Evolutionary conservation across 2,888 invertebrate species (phyloP).

Genomic region (Drosophila picticornis): DNA sequence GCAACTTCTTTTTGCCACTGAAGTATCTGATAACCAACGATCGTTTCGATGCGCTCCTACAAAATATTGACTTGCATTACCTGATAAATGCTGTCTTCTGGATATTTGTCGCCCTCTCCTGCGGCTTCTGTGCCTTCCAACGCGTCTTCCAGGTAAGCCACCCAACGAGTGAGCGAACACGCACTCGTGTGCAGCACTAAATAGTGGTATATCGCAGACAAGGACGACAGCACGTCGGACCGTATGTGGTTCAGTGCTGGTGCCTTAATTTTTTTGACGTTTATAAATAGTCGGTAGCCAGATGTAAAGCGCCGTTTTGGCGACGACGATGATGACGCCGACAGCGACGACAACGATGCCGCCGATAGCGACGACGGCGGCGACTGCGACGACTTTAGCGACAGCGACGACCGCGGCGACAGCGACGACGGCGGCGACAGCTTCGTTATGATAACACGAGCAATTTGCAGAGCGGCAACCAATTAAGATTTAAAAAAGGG

Average conservation of each 20-base stretch:
- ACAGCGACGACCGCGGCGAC: neutral
- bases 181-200: neutral
- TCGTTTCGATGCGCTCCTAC: slow-evolving; percentile 82
- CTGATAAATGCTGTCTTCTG: slow-evolving; percentile 84
- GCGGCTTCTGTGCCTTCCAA: slow-evolving; percentile 82
- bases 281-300: slow-evolving; percentile 73
- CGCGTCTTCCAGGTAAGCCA: slow-evolving; percentile 81
- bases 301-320: slow-evolving; percentile 19
- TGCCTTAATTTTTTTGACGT: slow-evolving; percentile 40
- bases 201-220: neutral
- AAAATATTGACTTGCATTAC: slow-evolving; percentile 83
- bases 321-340: neutral
- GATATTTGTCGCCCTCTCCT: slow-evolving; percentile 82
- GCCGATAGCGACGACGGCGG: neutral
- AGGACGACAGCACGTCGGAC: slow-evolving; percentile 13
- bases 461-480: slow-evolving; percentile 8
- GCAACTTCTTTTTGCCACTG: slow-evolving; percentile 84
- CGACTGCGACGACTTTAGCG: neutral
- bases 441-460: slow-evolving; percentile 26
- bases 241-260: slow-evolving; percentile 21
- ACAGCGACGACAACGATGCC: neutral
- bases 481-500: slow-evolving; percentile 23
- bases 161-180: neutral
- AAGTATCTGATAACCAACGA: slow-evolving; percentile 83
- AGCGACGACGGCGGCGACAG: neutral